A percentile compares a stretch with the other conserved stretches of the same genome.
These are phyloP conservation scores for Panagrolaimus sp. DNA, from an alignment of 1,140 invertebrate species.

Conservation along the genomic window DNA sequence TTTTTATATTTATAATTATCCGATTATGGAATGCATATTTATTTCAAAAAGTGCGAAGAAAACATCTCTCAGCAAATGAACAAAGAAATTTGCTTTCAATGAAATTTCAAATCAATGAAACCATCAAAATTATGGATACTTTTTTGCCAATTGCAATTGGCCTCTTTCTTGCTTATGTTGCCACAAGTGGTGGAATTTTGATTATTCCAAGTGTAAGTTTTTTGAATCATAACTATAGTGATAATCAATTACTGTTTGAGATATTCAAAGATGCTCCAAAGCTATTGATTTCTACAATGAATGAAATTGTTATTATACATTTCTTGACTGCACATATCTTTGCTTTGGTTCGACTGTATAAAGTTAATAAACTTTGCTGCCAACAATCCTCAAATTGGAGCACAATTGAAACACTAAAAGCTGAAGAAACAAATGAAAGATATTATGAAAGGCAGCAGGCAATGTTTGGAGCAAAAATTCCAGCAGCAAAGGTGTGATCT, in stretches of 20 bases:
- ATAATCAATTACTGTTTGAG: not conserved
- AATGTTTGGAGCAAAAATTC: too few relatives aligned
- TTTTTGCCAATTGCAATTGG: slow-evolving; percentile 2
- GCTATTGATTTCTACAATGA: not conserved
- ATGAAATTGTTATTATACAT: not conserved
- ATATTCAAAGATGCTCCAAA: not conserved
- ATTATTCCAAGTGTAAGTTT: slow-evolving; percentile 6
- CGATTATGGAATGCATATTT: not conserved
- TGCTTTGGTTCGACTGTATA: not conserved
- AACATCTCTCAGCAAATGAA: not conserved
- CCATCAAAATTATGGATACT: not conserved
- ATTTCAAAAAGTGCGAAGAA: not conserved
- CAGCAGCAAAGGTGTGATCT: too few relatives aligned
- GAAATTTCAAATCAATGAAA: slow-evolving; percentile 12
- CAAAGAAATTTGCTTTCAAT: not conserved
- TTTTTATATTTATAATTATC: slow-evolving; percentile 1
- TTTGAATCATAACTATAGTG: not conserved
- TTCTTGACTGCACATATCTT: not conserved
- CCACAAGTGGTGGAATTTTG: not conserved
- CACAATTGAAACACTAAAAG: too few relatives aligned
- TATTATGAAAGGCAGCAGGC: too few relatives aligned
- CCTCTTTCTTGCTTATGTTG: not conserved
- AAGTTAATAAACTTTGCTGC: not conserved
- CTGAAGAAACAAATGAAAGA: too few relatives aligned
- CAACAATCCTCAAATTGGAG: too few relatives aligned